These are phyloP conservation scores for Galeopsomyia nigrocyanea DNA, from an alignment of 2,888 invertebrate genomes.

Conservation along the genomic window DNA sequence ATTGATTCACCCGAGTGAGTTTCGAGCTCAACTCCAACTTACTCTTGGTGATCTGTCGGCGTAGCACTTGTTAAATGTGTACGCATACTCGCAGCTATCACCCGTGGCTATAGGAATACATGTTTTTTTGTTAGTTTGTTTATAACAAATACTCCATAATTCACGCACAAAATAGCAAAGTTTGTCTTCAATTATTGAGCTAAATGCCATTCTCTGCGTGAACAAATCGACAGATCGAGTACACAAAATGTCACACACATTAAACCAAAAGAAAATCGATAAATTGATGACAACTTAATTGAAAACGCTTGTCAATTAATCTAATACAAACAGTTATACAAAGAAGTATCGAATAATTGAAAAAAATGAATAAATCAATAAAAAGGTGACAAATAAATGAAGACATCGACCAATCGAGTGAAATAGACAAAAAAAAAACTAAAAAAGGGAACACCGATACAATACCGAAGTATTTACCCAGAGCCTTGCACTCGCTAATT, in stretches of 20 bases:
- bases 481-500: conserved; percentile 61
- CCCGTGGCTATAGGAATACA: conserved; percentile 57
- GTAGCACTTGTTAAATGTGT: conserved; percentile 65
- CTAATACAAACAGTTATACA: not conserved
- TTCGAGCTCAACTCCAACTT: conserved; percentile 36
- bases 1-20: not conserved
- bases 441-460: no score
- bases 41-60: conserved; percentile 61
- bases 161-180: no score
- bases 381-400: no score
- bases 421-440: no score
- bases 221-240: conserved; percentile 23
- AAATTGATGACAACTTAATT: not conserved
- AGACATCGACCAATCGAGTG: no score
- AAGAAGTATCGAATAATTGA: conserved; percentile 16
- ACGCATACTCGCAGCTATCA: conserved; percentile 65
- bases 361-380: conserved; percentile 9
- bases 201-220: not conserved
- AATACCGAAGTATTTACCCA: conserved; percentile 63
- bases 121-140: not conserved
- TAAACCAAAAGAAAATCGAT: not conserved
- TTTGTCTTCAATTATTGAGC: not conserved
- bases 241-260: not conserved
- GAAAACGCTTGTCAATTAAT: not conserved
- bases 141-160: not conserved